A percentile compares a stretch with the other conserved stretches of the same genome.
These are phyloP conservation scores for Mimas tiliae DNA, from an alignment of 2,888 invertebrate genomes.

Conservation along the genomic window DNA sequence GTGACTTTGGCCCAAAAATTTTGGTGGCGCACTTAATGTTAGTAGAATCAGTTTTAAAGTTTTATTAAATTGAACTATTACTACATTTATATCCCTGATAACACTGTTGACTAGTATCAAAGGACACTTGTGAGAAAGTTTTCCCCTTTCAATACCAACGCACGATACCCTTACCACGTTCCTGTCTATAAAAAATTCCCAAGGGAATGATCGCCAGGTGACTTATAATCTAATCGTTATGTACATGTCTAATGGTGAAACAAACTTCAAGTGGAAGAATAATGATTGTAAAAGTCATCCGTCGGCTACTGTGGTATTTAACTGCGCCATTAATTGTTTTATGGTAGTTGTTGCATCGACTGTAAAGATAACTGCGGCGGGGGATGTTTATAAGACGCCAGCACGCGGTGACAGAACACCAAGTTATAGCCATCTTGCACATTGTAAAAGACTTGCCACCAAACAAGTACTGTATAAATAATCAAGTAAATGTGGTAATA, in stretches of 20 bases:
- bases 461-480: not conserved
- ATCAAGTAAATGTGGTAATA: not conserved
- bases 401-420: conserved; percentile 44
- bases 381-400: conserved; percentile 69
- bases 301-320: conserved; percentile 68
- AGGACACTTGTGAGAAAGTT: conserved; percentile 41
- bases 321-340: conserved; percentile 77
- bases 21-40: too few species aligned
- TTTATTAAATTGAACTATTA: too few species aligned
- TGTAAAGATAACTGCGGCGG: conserved; percentile 69
- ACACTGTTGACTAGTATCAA: conserved; percentile 3
- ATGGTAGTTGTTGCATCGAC: conserved; percentile 65
- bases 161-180: conserved; percentile 42
- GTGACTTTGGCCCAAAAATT: too few species aligned
- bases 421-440: conserved; percentile 19
- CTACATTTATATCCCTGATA: conserved; percentile 22
- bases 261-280: conserved; percentile 52
- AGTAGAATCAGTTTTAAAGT: too few species aligned
- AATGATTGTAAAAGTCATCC: conserved; percentile 51
- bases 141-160: conserved; percentile 44
- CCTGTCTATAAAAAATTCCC: conserved; percentile 52
- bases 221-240: conserved; percentile 42
- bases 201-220: conserved; percentile 57
- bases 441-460: not conserved
- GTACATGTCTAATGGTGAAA: conserved; percentile 54